Evolutionary conservation across 2,797 vertebrate species (phyloP).

Genomic region (Brotula barbata): DNA sequence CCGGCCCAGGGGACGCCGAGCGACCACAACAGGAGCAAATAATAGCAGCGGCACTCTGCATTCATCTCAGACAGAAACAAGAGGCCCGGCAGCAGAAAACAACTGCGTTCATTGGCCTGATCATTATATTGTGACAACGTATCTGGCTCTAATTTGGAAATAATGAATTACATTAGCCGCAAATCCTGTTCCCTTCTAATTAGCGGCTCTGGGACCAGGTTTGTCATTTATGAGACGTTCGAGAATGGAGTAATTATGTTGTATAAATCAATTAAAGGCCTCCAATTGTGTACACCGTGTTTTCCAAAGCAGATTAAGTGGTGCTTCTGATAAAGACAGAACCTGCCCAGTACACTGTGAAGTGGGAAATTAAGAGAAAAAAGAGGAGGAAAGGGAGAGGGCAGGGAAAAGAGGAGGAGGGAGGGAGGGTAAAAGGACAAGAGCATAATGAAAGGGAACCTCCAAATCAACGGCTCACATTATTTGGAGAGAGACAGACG

Average conservation of each 20-base stretch:
- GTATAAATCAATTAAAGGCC: constrained; percentile 75
- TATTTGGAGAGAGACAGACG: too few species aligned
- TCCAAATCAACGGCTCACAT: constrained; percentile 68
- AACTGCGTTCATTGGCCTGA: constrained; percentile 61
- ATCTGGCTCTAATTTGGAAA: constrained; percentile 71
- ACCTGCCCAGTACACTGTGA: constrained; percentile 63
- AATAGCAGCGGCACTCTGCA: constrained; percentile 2
- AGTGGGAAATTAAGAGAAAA: constrained; percentile 60
- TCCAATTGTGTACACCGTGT: constrained; percentile 67
- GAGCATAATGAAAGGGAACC: constrained; percentile 70
- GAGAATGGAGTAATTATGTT: constrained; percentile 72
- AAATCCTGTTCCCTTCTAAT: constrained; percentile 74
- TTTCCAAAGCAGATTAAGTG: constrained; percentile 74
- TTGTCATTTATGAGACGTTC: constrained; percentile 71
- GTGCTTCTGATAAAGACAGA: constrained; percentile 66
- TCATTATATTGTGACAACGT: constrained; percentile 73
- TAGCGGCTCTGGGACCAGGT: constrained; percentile 73
- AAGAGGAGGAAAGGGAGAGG: constrained; percentile 21
- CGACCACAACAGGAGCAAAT: constrained; percentile 16
- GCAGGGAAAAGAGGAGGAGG: constrained; percentile 20
- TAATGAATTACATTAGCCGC: constrained; percentile 76
- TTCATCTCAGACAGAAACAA: constrained; percentile 42
- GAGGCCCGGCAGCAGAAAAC: constrained; percentile 55
- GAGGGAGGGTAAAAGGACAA: constrained; percentile 46
- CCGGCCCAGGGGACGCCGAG: background rate